phyloP scores from a whole-genome alignment of 2,888 invertebrate genomes.

The Caenorhabditis sp. region DNA sequence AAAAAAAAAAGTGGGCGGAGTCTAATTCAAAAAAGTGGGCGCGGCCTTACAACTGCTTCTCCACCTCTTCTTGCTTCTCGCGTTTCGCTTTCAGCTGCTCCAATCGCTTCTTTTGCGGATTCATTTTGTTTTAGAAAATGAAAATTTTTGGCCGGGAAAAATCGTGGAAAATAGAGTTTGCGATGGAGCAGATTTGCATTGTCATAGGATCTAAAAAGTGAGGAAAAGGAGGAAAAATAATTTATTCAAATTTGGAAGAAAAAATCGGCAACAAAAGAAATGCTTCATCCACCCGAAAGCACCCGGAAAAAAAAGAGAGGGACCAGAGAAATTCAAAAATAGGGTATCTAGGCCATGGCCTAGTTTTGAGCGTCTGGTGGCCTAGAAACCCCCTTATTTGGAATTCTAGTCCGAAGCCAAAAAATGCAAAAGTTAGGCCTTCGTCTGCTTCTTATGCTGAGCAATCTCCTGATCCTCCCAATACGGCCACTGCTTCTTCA shows the following conservation, averaged over 20 bases:
- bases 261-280: slow-evolving; percentile 38
- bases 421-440: neutral
- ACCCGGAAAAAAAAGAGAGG: slow-evolving; percentile 14
- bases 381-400: too few relatives aligned
- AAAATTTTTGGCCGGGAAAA: neutral
- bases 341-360: neutral
- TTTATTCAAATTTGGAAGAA: neutral
- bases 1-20: too few relatives aligned
- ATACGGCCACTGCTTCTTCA: slow-evolving; percentile 70
- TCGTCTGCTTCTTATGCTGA: too few relatives aligned
- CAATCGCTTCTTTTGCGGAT: slow-evolving; percentile 46
- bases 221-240: neutral
- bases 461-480: slow-evolving; percentile 38
- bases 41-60: neutral
- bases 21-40: neutral
- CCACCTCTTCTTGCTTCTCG: slow-evolving; percentile 8
- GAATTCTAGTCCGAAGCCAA: neutral
- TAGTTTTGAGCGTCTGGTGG: too few relatives aligned
- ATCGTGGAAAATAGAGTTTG: too few relatives aligned
- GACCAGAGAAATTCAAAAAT: too few relatives aligned
- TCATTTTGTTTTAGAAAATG: slow-evolving; percentile 12
- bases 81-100: slow-evolving; percentile 27
- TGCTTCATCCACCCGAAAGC: slow-evolving; percentile 27
- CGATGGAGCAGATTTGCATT: too few relatives aligned
- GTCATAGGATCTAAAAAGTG: neutral